phyloP scores from a whole-genome alignment of 2,797 vertebrate species.

The Prionace glauca region DNA sequence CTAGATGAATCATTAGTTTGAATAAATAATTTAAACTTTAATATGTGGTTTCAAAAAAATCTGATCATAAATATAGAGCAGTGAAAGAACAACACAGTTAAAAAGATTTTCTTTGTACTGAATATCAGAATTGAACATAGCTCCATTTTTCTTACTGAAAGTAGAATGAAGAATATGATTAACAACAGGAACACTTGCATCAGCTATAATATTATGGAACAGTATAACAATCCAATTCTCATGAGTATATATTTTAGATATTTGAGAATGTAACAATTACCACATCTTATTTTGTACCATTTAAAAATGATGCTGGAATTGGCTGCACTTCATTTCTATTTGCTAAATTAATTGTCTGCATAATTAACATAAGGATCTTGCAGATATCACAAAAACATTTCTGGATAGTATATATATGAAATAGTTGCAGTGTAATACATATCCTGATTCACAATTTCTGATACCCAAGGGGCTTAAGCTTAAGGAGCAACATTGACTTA shows the following conservation, averaged over 20 bases:
- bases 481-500: neutral
- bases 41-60: neutral
- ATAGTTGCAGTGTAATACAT: neutral
- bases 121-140: conserved; percentile 21
- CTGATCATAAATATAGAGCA: neutral
- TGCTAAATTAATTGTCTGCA: neutral
- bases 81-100: neutral
- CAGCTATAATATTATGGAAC: neutral
- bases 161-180: neutral
- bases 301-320: conserved; percentile 1
- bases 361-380: neutral
- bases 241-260: neutral
- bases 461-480: neutral
- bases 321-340: neutral
- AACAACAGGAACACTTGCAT: neutral
- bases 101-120: neutral
- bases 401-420: neutral
- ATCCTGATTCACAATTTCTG: neutral
- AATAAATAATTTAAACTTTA: conserved; percentile 17
- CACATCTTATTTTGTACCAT: neutral
- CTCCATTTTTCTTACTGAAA: neutral
- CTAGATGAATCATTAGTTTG: neutral
- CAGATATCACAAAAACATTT: neutral
- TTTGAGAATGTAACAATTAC: neutral
- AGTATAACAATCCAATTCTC: neutral